Evolutionary conservation across 2,888 invertebrate genomes (phyloP).

Genomic region (Ophion ellenae): DNA sequence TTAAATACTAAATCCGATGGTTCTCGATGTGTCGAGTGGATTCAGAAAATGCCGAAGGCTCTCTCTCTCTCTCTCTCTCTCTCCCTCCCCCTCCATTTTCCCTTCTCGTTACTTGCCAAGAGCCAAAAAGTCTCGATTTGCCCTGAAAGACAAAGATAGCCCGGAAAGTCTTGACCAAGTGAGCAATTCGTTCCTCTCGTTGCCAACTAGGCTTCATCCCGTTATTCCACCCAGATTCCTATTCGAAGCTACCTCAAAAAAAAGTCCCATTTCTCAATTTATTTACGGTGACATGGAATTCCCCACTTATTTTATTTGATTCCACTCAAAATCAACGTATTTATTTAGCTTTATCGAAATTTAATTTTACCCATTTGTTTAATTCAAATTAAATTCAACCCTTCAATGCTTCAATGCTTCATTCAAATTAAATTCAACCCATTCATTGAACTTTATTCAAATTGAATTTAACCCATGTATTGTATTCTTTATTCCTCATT

Average conservation of each 20-base stretch:
- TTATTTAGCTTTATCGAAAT: too few relatives aligned
- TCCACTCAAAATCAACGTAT: background rate
- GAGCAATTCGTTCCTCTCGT: constrained; percentile 41
- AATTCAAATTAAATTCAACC: too few relatives aligned
- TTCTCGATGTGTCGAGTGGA: constrained; percentile 26
- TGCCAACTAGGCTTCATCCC: constrained; percentile 62
- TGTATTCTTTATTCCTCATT: too few relatives aligned
- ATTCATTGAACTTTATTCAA: too few relatives aligned
- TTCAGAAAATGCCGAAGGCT: constrained; percentile 28
- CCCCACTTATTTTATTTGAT: background rate
- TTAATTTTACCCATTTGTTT: too few relatives aligned
- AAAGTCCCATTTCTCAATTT: background rate
- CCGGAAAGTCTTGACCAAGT: constrained; percentile 62
- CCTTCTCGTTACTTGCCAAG: constrained; percentile 44
- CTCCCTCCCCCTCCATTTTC: background rate
- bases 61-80: constrained; percentile 5
- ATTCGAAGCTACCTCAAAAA: background rate
- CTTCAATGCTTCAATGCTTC: too few relatives aligned
- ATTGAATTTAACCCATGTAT: too few relatives aligned
- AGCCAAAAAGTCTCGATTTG: constrained; percentile 59
- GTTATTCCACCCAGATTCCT: constrained; percentile 40
- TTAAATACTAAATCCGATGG: constrained; percentile 37
- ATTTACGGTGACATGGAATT: background rate
- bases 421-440: too few relatives aligned
- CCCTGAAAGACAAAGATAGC: constrained; percentile 66